A percentile compares a stretch with the other conserved stretches of the same genome.
Evolutionary conservation across 2,113 vertebrate genomes (phyloP).

Genomic region (Hippoglossus stenolepis): DNA sequence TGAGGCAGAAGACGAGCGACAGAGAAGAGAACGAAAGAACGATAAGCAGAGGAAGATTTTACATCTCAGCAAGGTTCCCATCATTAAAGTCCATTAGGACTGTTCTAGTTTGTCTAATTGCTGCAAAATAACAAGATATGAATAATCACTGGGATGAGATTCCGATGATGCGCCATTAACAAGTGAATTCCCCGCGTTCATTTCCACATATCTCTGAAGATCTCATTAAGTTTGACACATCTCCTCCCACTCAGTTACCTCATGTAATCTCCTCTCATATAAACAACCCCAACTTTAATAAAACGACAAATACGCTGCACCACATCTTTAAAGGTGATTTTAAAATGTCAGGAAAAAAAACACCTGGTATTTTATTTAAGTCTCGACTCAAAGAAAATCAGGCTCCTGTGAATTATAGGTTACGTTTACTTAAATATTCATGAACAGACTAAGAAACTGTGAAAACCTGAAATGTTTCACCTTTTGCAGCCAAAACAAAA

Average conservation of each 20-base stretch:
- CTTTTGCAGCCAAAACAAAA: not conserved
- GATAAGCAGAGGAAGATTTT: not conserved
- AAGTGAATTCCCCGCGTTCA: slow-evolving; percentile 30
- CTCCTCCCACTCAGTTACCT: slow-evolving; percentile 40
- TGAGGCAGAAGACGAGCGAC: not conserved
- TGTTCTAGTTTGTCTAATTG: slow-evolving; percentile 54
- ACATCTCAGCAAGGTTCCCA: slow-evolving; percentile 11
- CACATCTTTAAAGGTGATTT: slow-evolving; percentile 7
- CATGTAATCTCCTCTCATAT: slow-evolving; percentile 10
- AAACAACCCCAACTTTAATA: slow-evolving; percentile 12
- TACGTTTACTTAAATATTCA: too few species aligned
- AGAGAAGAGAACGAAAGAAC: not conserved
- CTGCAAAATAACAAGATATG: slow-evolving; percentile 52
- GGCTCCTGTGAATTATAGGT: not conserved
- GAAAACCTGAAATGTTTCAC: not conserved
- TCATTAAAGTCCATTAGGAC: slow-evolving; percentile 37
- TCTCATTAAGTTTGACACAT: slow-evolving; percentile 56
- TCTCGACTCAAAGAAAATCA: not conserved
- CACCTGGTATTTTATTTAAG: not conserved
- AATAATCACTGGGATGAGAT: slow-evolving; percentile 60
- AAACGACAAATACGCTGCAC: not conserved
- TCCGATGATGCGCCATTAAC: slow-evolving; percentile 44
- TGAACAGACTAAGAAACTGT: not conserved
- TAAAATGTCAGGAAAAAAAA: not conserved
- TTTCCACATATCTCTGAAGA: slow-evolving; percentile 55